Evolutionary conservation across 2,888 invertebrate genomes (phyloP).

Genomic region (Erynnis tages): DNA sequence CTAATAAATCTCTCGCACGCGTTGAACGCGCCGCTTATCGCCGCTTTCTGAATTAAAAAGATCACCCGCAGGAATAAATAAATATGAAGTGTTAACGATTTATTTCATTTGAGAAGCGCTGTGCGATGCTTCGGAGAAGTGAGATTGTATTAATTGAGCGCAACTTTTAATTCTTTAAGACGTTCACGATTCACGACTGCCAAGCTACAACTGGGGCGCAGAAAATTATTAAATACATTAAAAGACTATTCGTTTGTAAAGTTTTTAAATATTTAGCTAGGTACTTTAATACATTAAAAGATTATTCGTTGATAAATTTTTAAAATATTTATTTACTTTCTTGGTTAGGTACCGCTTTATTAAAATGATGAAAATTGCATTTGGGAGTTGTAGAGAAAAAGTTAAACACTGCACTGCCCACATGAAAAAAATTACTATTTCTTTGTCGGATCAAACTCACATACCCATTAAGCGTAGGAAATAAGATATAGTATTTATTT

Average conservation of each 20-base stretch:
- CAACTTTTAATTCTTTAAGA: neutral
- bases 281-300: too few relatives aligned
- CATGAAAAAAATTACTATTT: too few relatives aligned
- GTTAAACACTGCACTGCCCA: too few relatives aligned
- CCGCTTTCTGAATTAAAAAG: constrained; percentile 16
- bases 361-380: too few relatives aligned
- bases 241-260: too few relatives aligned
- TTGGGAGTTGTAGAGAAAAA: too few relatives aligned
- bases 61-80: constrained; percentile 13
- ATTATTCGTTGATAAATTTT: too few relatives aligned
- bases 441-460: too few relatives aligned
- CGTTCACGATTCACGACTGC: neutral
- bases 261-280: too few relatives aligned
- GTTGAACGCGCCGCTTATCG: constrained; percentile 1
- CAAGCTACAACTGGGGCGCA: neutral
- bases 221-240: neutral
- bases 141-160: neutral
- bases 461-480: neutral
- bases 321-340: too few relatives aligned
- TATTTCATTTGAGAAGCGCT: constrained; percentile 15
- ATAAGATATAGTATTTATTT: neutral
- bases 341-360: too few relatives aligned
- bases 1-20: constrained; percentile 9
- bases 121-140: neutral
- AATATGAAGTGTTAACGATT: constrained; percentile 24